Percentiles rank a stretch among this genome's conserved stretches.
These are phyloP conservation scores for Takifugu flavidus DNA, from an alignment of 2,113 vertebrate genomes.

Conservation along the genomic window DNA sequence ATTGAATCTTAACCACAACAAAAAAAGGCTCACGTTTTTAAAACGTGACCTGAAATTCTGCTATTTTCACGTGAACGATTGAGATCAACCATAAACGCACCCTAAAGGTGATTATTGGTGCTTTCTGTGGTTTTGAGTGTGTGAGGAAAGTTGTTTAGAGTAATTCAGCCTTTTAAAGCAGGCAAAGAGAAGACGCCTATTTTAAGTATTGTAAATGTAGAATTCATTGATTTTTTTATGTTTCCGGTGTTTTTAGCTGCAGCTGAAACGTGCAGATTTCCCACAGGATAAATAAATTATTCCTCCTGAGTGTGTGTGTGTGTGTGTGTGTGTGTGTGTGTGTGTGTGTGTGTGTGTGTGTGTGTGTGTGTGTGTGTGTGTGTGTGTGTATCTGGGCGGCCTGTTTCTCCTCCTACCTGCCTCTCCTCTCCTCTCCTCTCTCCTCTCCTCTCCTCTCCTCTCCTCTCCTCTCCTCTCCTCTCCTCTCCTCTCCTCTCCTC, in stretches of 20 bases:
- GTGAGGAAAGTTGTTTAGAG: too few species aligned
- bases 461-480: too few species aligned
- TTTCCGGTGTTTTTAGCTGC: background rate
- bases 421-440: slow-evolving; percentile 9
- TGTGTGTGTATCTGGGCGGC: background rate
- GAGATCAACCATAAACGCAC: too few species aligned
- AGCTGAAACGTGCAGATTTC: slow-evolving; percentile 2
- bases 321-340: slow-evolving; percentile 8
- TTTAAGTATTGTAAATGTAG: background rate
- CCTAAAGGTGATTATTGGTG: too few species aligned
- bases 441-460: slow-evolving; percentile 4
- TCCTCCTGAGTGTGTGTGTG: background rate
- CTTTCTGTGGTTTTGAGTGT: background rate
- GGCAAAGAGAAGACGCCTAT: background rate
- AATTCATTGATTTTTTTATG: background rate
- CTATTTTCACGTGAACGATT: too few species aligned
- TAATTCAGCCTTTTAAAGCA: too few species aligned
- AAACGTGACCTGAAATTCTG: too few species aligned
- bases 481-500: slow-evolving; percentile 11
- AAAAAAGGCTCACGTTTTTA: too few species aligned
- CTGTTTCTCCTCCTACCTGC: slow-evolving; percentile 30
- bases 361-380: slow-evolving; percentile 14
- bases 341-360: slow-evolving; percentile 1
- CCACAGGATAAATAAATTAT: slow-evolving; percentile 11
- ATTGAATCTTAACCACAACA: too few species aligned